phyloP scores from a whole-genome alignment of 2,113 vertebrate genomes.

The Hepsetus odoe region DNA sequence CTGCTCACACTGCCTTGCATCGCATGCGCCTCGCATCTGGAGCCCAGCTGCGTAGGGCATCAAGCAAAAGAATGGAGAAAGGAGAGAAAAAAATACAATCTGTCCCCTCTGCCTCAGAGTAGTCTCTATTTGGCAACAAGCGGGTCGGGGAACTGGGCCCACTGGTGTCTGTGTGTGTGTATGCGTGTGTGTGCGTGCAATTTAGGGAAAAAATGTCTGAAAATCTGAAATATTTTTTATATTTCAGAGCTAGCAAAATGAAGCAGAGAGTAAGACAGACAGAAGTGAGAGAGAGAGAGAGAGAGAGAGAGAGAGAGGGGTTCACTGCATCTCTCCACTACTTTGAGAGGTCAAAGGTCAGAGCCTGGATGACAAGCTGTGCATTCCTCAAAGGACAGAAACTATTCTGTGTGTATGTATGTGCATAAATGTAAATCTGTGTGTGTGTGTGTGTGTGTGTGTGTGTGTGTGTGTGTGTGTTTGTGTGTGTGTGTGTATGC shows the following conservation, averaged over 20 bases:
- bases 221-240: too few species aligned
- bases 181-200: conserved; percentile 1
- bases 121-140: conserved; percentile 30
- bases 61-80: conserved; percentile 5
- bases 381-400: conserved; percentile 74
- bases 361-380: conserved; percentile 66
- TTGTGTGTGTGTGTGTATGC: not conserved
- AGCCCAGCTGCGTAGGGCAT: conserved; percentile 69
- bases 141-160: not conserved
- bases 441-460: conserved; percentile 43
- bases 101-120: conserved; percentile 26
- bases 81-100: conserved; percentile 1
- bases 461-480: conserved; percentile 50
- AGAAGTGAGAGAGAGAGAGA: not conserved
- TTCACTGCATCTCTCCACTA: conserved; percentile 14
- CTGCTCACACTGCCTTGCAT: conserved; percentile 64
- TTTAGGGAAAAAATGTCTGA: too few species aligned
- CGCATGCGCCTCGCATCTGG: conserved; percentile 78
- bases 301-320: conserved; percentile 45
- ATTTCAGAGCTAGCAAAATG: too few species aligned
- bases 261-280: too few species aligned
- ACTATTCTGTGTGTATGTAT: conserved; percentile 58
- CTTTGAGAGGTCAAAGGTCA: conserved; percentile 73
- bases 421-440: too few species aligned
- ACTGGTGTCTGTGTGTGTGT: not conserved